These are phyloP conservation scores for Diorhabda sublineata DNA, from an alignment of 1,140 invertebrate genomes.

Conservation along the genomic window DNA sequence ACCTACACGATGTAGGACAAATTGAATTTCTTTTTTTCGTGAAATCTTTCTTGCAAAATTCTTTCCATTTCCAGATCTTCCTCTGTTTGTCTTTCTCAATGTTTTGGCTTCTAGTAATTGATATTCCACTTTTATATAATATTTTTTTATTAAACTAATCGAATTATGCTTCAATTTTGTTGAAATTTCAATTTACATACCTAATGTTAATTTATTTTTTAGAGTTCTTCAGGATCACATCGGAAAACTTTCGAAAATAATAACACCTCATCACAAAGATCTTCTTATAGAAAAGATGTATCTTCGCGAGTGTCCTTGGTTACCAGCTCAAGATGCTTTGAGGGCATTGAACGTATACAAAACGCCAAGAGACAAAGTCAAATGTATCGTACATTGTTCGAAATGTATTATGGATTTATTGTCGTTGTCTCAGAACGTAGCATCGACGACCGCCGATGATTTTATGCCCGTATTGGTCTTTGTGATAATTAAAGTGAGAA, in stretches of 20 bases:
- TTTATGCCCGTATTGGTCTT: conserved; percentile 95
- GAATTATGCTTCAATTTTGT: too few relatives aligned
- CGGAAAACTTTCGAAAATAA: conserved; percentile 70
- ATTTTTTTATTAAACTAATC: too few relatives aligned
- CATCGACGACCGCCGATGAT: conserved; percentile 93
- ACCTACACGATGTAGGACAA: too few relatives aligned
- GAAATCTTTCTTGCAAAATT: too few relatives aligned
- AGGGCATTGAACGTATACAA: conserved; percentile 89
- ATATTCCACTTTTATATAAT: too few relatives aligned
- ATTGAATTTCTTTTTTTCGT: too few relatives aligned
- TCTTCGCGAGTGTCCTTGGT: conserved; percentile 92
- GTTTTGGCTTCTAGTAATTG: too few relatives aligned
- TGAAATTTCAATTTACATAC: too few relatives aligned
- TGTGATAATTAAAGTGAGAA: conserved; percentile 85
- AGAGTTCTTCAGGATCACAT: conserved; percentile 87
- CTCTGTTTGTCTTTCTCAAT: too few relatives aligned
- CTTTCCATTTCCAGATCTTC: too few relatives aligned
- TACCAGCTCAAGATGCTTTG: conserved; percentile 94
- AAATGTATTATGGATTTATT: conserved; percentile 91
- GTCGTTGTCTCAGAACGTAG: conserved; percentile 72
- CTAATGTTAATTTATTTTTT: conserved; percentile 30
- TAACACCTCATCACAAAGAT: conserved; percentile 81
- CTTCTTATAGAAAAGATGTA: conserved; percentile 77
- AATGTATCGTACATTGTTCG: conserved; percentile 78
- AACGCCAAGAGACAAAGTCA: conserved; percentile 91